phyloP scores from a whole-genome alignment of 2,797 vertebrate species.

The Rhinatrema bivittatum region DNA sequence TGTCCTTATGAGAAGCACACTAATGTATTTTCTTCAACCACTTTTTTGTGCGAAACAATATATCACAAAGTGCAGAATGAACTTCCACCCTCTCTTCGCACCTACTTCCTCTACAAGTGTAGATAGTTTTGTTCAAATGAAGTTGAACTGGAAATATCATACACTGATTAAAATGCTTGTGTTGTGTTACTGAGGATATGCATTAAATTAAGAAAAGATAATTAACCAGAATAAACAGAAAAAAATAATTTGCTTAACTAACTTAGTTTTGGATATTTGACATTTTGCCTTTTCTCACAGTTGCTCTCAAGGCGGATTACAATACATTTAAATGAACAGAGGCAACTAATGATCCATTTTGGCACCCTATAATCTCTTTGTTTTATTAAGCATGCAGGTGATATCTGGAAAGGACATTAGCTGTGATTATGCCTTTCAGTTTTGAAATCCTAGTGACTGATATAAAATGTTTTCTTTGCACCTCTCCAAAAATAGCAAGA shows the following conservation, averaged over 20 bases:
- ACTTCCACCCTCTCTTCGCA: no score
- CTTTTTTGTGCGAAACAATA: no score
- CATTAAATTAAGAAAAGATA: constrained; percentile 8
- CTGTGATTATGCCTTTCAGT: constrained; percentile 1
- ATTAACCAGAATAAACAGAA: constrained; percentile 9
- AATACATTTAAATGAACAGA: no score
- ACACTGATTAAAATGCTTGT: constrained; percentile 14
- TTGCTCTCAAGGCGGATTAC: no score
- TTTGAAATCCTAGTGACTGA: constrained; percentile 4
- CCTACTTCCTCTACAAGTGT: no score
- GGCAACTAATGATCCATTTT: background rate
- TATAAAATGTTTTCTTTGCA: constrained; percentile 3
- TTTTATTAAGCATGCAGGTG: background rate
- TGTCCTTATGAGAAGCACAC: no score
- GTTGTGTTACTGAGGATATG: background rate
- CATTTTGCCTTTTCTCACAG: no score
- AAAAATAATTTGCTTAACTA: constrained; percentile 17
- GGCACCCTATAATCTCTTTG: background rate
- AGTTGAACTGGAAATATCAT: no score
- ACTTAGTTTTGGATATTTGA: no score
- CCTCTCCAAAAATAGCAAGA: background rate
- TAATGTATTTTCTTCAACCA: no score
- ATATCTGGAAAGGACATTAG: background rate
- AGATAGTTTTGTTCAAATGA: no score
- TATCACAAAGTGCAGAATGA: no score